Evolutionary conservation across 2,888 invertebrate species (phyloP), one percentile per base, ranked within the genome.

Genomic region (Mesorhabditis sp.): DNA sequence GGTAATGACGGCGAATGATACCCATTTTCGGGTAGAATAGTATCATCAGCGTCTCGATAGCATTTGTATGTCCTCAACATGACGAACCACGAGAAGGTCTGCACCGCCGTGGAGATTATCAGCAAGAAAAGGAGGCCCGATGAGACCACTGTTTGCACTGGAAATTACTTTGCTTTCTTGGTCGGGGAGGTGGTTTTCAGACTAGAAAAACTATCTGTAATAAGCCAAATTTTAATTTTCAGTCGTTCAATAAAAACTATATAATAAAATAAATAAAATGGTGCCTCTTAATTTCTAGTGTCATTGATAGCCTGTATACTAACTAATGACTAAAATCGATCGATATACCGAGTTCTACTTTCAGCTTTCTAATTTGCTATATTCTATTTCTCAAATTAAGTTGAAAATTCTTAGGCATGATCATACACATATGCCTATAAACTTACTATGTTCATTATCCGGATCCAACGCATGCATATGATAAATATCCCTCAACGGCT

Each of bases 371-470:
- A 28, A 28, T 28, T 28, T 28, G 28, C 2, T 28, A 2, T 28
- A 28, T 28, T 28, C n/a, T n/a, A n/a, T n/a, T 28, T 28, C 28
- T 28, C 2, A 28, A 28, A 28, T 28, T 28, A 28, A 28, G 28
- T 28, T 28, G 28, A 28, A 28, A 2, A 28, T 28, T 28, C 2
- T 28, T 2, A 28, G 28, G 28, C 28, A 66, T 44, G 28, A 10
- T 15, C n/a, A 2, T 50, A 42, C n/a, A 63, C 3, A 63, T 63
- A 63, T 62, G 65, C 10, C 67, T 28, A n/a, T 45, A 28, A 43
- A 28, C 69, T 67, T 65, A 76, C 76, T 73, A 50, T 68, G 73
- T 42, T 74, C 71, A 70, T 74, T 66, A 62, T 76, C 76, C 13
- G 74, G 76, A 66, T 76, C 58, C 43, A 74, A 65, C 28, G 67